Evolutionary conservation across 2,888 invertebrate genomes (phyloP).

Genomic region (Patella ulyssiponensis): DNA sequence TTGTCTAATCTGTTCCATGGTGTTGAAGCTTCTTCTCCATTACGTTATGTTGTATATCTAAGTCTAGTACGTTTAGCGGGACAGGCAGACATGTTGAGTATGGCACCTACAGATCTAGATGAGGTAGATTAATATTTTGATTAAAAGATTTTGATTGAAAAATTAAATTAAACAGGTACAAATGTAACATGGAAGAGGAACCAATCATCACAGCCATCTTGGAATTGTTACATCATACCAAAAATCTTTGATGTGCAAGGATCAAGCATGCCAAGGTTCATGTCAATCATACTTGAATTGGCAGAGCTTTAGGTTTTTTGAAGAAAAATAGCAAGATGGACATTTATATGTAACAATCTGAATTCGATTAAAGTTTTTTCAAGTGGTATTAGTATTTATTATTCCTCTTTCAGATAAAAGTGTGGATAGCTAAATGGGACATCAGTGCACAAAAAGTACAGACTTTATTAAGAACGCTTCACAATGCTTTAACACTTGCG

Average conservation of each 20-base stretch:
- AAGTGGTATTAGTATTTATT: too few species aligned
- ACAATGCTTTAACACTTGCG: conserved; percentile 89
- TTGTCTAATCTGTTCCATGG: conserved; percentile 94
- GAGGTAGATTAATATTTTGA: conserved; percentile 79
- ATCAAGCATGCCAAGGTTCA: too few species aligned
- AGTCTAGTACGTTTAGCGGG: conserved; percentile 91
- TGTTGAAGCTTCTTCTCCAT: conserved; percentile 85
- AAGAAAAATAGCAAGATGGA: too few species aligned
- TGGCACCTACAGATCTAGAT: conserved; percentile 88
- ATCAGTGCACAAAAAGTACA: conserved; percentile 77
- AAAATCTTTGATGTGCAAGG: too few species aligned
- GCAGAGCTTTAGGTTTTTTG: too few species aligned
- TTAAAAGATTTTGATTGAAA: neutral
- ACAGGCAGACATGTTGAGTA: conserved; percentile 86
- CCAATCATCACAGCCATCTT: too few species aligned
- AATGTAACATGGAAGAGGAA: too few species aligned
- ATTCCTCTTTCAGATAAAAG: conserved; percentile 64
- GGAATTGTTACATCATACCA: too few species aligned
- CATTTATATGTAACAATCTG: too few species aligned
- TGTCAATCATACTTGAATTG: too few species aligned
- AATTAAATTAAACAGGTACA: too few species aligned
- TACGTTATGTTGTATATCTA: conserved; percentile 93
- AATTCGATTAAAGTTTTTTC: too few species aligned
- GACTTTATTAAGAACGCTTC: conserved; percentile 88
- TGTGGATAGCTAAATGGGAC: conserved; percentile 70